Base-by-base conservation (phyloP, 1,140 invertebrate species). In the Pomacea maculata region DNA sequence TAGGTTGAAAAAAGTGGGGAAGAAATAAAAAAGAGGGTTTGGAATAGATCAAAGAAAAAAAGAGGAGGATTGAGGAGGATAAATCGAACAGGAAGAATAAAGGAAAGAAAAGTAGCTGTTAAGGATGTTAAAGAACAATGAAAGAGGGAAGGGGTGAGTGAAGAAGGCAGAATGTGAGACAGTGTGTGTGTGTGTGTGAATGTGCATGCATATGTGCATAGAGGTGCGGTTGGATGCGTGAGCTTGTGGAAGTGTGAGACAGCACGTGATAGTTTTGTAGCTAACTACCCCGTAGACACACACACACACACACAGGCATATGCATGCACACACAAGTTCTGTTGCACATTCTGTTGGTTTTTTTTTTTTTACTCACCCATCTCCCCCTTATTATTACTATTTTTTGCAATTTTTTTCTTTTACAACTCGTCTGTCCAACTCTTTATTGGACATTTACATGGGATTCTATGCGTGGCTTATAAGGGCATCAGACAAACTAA, bases 101-200 rank as follows among this genome's bases (percentile, higher is more conserved):
- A 64, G 9, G 7, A 75, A 45, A 19, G n/a, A 12, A n/a, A 57
- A 14, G 75, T 12, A 25, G 11, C 6, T 1, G 21, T 15, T 70
- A n/a, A 7, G n/a, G n/a, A n/a, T 12, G 11, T 12, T 15, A 5
- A 17, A 70, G 21, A 70, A 34, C 0, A 34, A n/a, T 17, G 67
- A 7, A 70, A 25, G 11, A n/a, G 21, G 12, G 29, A 1, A 1
- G 4, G 29, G n/a, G 2, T 12, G n/a, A 10, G 11, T 11, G 21
- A 34, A 34, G 67, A 25, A 2, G 29, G 21, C 29, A n/a, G 21
- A 70, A 70, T 11, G 21, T 10, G 6, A 70, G 15, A 45, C 54
- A 8, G 45, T 19, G 25, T 73, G 14, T 75, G 45, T 73, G 71
- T 73, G 70, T 72, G 70, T 72, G 70, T 74, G n/a, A 57, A 14